These are phyloP conservation scores for Conus ventricosus DNA, from an alignment of 1,140 invertebrate genomes.

Conservation along the genomic window DNA sequence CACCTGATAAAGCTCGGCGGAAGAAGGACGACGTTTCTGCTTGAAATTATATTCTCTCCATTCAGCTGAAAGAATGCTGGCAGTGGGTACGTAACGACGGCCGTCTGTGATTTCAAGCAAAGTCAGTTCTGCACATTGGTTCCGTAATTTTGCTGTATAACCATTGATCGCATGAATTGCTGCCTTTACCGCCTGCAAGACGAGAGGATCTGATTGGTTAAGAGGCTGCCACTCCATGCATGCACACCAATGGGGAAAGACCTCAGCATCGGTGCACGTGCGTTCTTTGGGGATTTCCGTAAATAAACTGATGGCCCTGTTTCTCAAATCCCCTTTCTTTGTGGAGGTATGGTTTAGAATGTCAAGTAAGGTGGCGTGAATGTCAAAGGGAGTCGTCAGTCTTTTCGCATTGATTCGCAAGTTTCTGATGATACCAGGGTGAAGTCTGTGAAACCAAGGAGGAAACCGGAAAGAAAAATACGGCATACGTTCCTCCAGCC, in stretches of 20 bases:
- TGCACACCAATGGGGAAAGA: conserved; percentile 95
- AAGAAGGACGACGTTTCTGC: no score
- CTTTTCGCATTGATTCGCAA: conserved; percentile 80
- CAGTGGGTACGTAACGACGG: conserved; percentile 2
- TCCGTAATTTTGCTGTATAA: not conserved
- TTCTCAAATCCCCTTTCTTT: conserved; percentile 76
- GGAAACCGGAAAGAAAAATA: conserved; percentile 88
- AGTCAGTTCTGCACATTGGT: not conserved
- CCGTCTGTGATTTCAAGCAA: not conserved
- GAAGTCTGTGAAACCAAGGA: conserved; percentile 80
- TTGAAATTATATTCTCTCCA: no score
- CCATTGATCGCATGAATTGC: conserved; percentile 26
- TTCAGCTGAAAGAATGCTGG: no score
- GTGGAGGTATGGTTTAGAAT: conserved; percentile 78
- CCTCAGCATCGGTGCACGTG: conserved; percentile 88
- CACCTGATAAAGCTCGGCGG: no score
- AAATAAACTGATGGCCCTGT: conserved; percentile 83
- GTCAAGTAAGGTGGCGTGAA: conserved; percentile 73
- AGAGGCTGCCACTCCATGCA: conserved; percentile 85
- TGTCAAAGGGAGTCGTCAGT: conserved; percentile 75
- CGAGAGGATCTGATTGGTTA: not conserved
- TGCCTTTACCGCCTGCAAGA: not conserved
- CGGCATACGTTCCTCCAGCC: conserved; percentile 91
- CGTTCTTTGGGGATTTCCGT: conserved; percentile 78
- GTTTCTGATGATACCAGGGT: conserved; percentile 81